Conservation (phyloP, 2,113 vertebrate genomes). For the Aramus guarauna region DNA sequence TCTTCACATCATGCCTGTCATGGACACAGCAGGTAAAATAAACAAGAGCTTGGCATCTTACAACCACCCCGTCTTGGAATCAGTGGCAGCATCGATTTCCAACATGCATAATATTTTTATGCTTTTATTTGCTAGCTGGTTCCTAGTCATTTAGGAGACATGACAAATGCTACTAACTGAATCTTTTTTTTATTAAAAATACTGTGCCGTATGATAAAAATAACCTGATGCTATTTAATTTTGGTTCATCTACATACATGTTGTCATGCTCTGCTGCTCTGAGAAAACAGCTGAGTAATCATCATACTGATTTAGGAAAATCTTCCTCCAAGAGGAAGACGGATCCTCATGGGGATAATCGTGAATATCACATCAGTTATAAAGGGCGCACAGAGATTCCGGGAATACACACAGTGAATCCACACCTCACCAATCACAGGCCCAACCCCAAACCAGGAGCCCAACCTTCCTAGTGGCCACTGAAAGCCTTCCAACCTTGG, state of each 20-base stretch:
- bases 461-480: not conserved
- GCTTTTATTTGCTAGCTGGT: not conserved
- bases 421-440: not conserved
- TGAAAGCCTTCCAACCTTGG: not conserved
- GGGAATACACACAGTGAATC: not conserved
- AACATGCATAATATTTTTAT: rapidly evolving
- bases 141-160: not conserved
- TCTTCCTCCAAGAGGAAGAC: not conserved
- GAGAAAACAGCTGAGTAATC: not conserved
- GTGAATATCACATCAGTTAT: rapidly evolving
- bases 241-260: not conserved
- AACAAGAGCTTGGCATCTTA: not conserved
- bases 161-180: not conserved
- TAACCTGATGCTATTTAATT: not conserved
- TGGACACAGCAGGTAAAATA: not conserved
- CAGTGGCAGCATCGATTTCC: not conserved
- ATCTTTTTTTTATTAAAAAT: not conserved
- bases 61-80: not conserved
- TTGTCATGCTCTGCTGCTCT: not conserved
- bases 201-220: not conserved
- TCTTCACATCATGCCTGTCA: not conserved
- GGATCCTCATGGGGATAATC: not conserved
- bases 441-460: not conserved
- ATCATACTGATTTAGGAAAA: not conserved
- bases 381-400: not conserved